These are phyloP conservation scores for Acronicta psi DNA, from an alignment of 2,888 invertebrate genomes.

Conservation along the genomic window DNA sequence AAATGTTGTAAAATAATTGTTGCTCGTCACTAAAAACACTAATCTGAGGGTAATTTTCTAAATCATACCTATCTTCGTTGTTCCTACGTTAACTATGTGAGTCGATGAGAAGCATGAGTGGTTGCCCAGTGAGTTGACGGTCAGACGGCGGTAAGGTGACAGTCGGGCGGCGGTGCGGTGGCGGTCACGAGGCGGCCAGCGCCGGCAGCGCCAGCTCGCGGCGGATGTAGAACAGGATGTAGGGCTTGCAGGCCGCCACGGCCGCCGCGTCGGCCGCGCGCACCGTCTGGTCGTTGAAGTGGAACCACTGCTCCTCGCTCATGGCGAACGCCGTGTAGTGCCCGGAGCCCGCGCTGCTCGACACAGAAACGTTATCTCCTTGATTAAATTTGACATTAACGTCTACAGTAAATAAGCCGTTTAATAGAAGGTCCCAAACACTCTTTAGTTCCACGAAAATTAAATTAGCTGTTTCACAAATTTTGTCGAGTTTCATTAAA, in stretches of 20 bases:
- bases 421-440: too few species aligned
- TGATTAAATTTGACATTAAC: not conserved
- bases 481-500: too few species aligned
- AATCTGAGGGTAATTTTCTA: too few species aligned
- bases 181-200: conserved; percentile 29
- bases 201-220: conserved; percentile 88
- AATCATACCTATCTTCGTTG: too few species aligned
- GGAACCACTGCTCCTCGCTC: conserved; percentile 94
- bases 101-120: not conserved
- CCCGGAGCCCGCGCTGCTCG: conserved; percentile 93
- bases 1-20: not conserved
- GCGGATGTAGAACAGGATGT: conserved; percentile 95
- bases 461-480: too few species aligned
- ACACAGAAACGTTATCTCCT: not conserved
- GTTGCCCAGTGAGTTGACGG: not conserved
- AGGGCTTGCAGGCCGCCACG: conserved; percentile 94
- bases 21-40: not conserved
- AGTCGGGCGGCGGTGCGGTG: too few species aligned
- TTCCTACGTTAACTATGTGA: too few species aligned
- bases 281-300: conserved; percentile 96
- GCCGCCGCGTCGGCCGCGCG: conserved; percentile 90
- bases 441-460: too few species aligned
- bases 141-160: not conserved
- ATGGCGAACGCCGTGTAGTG: conserved; percentile 96
- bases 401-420: too few species aligned